Base-by-base conservation (phyloP, 2,113 vertebrate species). In the Agelaius phoeniceus region DNA sequence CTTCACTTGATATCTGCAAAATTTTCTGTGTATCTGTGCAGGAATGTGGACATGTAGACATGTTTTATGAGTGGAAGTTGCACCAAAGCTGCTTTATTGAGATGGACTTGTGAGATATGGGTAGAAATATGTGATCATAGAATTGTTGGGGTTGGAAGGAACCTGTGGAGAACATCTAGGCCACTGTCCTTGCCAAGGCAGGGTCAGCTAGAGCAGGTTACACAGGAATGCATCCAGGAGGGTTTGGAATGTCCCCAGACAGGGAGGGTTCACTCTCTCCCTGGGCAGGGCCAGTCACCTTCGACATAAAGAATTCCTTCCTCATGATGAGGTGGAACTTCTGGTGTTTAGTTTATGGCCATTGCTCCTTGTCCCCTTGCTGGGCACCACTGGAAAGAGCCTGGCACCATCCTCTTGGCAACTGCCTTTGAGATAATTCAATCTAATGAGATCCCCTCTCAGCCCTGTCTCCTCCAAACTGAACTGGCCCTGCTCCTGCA, bases 1-100 rank as follows among this genome's bases (percentile, higher is more conserved):
- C 43, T 78, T 82, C 35, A 39, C 20, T 81, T 62, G n/a, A 28
- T 51, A 62, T 48, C 57, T 16, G 12, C 31, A 74, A 61, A 58
- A 37, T 17, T 57, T 73, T 68, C 5, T 10, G 26, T 18, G 6
- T 37, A 11, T 44, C 41, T 75, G 2, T 82, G 49, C 2, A 8
- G 1, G 3, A 58, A 11, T 21, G 16, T 54, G 55, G 11, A 8
- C 8, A 6, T 5, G 2, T n/a, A 28, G 73, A 19, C 5, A 2
- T 44, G 27, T 68, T 76, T 61, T 39, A 18, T 16, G 35, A 66
- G 80, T 20, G 52, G 49, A 84, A 44, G 37, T 76, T 86, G 63
- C 18, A 89, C 31, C 33, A 84, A 39, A 77, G 15, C 41, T 87
- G 46, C 5, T 3, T 69, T 65, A 13, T 41, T 61, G 13, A 48